Evolutionary conservation across 2,113 vertebrate genomes (phyloP).

Genomic region (Promerops cafer): DNA sequence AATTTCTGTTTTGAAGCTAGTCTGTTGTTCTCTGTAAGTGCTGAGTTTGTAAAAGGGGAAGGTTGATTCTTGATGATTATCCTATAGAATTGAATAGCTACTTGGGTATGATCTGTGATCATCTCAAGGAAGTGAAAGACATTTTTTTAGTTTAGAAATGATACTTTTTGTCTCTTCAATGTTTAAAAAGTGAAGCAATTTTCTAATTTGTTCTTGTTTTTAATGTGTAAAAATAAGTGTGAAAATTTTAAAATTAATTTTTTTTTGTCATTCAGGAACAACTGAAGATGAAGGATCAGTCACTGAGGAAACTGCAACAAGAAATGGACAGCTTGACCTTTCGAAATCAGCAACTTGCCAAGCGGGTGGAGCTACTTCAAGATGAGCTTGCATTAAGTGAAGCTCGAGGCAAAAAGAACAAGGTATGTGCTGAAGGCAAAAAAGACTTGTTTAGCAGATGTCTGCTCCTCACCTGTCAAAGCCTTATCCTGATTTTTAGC

Average conservation of each 20-base stretch:
- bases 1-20: neutral
- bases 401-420: slow-evolving; percentile 86
- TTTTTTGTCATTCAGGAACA: slow-evolving; percentile 79
- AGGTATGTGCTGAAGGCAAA: slow-evolving; percentile 67
- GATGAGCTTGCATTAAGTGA: slow-evolving; percentile 87
- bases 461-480: neutral
- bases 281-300: slow-evolving; percentile 95
- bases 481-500: neutral
- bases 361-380: slow-evolving; percentile 94
- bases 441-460: neutral
- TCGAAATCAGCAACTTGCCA: slow-evolving; percentile 94
- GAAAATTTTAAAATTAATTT: neutral
- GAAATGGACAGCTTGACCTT: slow-evolving; percentile 99
- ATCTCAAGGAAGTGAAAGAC: neutral
- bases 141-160: neutral
- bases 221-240: neutral
- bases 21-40: neutral
- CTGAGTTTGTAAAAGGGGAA: neutral
- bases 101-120: neutral
- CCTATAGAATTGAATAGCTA: neutral
- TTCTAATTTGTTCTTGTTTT: neutral
- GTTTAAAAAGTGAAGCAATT: neutral
- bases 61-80: neutral
- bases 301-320: slow-evolving; percentile 91
- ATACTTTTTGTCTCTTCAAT: neutral